Evolutionary conservation across 1,140 invertebrate genomes (phyloP).

Genomic region (Rhopalosiphum padi): DNA sequence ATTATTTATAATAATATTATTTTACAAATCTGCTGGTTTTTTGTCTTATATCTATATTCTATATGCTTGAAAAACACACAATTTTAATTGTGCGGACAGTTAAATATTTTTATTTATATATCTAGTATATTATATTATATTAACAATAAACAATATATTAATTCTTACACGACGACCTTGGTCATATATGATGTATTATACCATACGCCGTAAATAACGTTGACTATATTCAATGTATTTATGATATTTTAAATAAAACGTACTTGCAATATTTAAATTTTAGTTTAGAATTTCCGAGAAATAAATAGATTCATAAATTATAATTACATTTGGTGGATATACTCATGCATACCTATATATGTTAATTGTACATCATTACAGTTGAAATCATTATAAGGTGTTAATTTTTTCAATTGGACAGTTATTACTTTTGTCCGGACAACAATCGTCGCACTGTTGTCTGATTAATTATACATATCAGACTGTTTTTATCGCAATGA

Average conservation of each 20-base stretch:
- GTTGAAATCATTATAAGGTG: background rate
- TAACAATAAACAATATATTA: background rate
- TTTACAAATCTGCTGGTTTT: background rate
- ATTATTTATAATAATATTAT: background rate
- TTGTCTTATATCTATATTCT: background rate
- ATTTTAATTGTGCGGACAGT: background rate
- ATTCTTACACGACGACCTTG: background rate
- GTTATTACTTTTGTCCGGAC: background rate
- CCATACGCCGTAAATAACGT: background rate
- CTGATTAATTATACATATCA: conserved; percentile 18
- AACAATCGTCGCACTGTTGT: background rate
- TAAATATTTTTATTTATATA: background rate
- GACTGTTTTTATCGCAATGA: background rate
- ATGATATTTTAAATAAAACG: background rate
- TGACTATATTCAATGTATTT: background rate
- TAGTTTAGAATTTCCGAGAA: background rate
- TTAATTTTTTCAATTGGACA: background rate
- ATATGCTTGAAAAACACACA: background rate
- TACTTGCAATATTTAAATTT: too few relatives aligned
- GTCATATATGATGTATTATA: too few relatives aligned
- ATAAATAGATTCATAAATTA: background rate
- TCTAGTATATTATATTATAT: background rate
- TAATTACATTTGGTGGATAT: background rate
- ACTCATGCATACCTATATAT: background rate
- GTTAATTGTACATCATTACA: background rate